Base-by-base conservation (phyloP, 2,888 invertebrate species). In the Pseudeuparius sepicola region DNA sequence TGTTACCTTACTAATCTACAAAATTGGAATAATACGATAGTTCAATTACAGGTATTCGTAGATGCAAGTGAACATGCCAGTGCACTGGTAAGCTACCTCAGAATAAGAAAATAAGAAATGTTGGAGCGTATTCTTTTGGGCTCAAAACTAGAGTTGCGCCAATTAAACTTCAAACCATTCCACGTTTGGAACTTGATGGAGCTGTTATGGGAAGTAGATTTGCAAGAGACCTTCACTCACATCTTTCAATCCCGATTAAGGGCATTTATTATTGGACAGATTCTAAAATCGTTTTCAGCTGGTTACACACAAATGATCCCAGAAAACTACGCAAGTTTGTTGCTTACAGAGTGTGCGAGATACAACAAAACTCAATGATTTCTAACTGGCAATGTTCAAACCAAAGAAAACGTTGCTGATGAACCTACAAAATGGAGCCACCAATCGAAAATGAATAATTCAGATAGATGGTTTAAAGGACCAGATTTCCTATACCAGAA, bases 281-380 rank as follows among this genome's bases (percentile, higher is more conserved):
- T 26, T 54, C 50, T 1, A 46, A 37, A 34, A 48, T 44, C 2
- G 50, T 48, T n/a, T 16, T 52, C 10, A 24, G 30, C 5, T 52
- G 50, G 50, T 30, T 52, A 4, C 25, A 36, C 15, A 45, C 45
- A 4, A 46, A 49, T 6, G 41, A 43, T 2, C 31, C 31, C 2
- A 37, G 49, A 24, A 45, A 43, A 25, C 47, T 48, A 31, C n/a
- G n/a, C n/a, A n/a, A n/a, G n/a, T n/a, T n/a, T n/a, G n/a, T n/a
- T n/a, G n/a, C n/a, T n/a, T n/a, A n/a, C n/a, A n/a, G n/a, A n/a
- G n/a, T n/a, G n/a, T n/a, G n/a, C n/a, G n/a, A n/a, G n/a, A n/a
- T n/a, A n/a, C n/a, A n/a, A n/a, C n/a, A n/a, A n/a, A n/a, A n/a
- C n/a, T n/a, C n/a, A n/a, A n/a, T n/a, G n/a, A n/a, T n/a, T n/a